phyloP scores from a whole-genome alignment of 2,888 invertebrate genomes.

The Erebia epiphron region DNA sequence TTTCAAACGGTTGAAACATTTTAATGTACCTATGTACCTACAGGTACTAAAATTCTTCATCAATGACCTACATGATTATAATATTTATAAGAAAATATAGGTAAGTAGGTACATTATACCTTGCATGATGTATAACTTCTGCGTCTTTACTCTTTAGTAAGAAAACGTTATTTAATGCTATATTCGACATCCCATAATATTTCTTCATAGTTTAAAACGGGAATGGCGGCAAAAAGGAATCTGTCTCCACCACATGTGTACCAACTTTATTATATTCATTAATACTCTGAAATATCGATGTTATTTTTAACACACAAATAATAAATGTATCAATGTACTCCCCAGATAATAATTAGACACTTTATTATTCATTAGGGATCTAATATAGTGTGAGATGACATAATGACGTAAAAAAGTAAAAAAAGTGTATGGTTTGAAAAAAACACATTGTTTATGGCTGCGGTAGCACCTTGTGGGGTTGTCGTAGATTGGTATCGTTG shows the following conservation, averaged over 20 bases:
- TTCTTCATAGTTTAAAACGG: constrained; percentile 29
- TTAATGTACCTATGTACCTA: background rate
- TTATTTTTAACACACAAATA: constrained; percentile 48
- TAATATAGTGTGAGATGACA: constrained; percentile 58
- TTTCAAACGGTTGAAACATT: constrained; percentile 3
- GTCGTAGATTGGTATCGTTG: constrained; percentile 40
- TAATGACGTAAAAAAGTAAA: constrained; percentile 52
- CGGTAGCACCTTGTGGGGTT: constrained; percentile 37
- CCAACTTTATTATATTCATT: constrained; percentile 32
- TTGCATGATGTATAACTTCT: too few relatives aligned
- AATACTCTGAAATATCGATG: constrained; percentile 30
- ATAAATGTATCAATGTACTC: constrained; percentile 54
- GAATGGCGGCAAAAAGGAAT: constrained; percentile 29
- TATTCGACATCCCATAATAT: constrained; percentile 23
- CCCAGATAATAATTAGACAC: constrained; percentile 59
- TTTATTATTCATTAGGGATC: constrained; percentile 61
- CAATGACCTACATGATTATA: background rate
- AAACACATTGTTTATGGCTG: constrained; percentile 51
- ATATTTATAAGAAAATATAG: too few relatives aligned
- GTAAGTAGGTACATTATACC: too few relatives aligned
- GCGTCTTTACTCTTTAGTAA: too few relatives aligned
- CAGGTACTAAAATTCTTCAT: too few relatives aligned
- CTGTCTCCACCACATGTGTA: constrained; percentile 31
- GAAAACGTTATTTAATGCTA: background rate
- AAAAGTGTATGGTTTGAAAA: constrained; percentile 41